phyloP scores from a whole-genome alignment of 2,113 vertebrate species.

The Vicugna pacos region DNA sequence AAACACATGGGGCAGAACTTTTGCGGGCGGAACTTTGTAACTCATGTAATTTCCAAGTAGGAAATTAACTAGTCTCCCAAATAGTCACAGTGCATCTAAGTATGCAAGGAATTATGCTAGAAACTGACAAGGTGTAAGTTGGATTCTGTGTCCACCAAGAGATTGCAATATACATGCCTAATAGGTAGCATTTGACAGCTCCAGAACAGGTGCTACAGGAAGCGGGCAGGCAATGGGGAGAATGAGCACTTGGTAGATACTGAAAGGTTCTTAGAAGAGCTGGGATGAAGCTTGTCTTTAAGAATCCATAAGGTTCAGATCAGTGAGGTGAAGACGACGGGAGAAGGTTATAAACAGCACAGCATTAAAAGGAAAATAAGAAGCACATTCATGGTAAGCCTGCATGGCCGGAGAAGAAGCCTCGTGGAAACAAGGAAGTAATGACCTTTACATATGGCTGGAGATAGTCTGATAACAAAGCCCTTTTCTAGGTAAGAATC shows the following conservation, averaged over 20 bases:
- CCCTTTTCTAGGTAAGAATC: neutral
- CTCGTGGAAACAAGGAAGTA: neutral
- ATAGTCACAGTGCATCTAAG: neutral
- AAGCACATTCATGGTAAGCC: neutral
- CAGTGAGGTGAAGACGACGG: neutral
- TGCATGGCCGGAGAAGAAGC: neutral
- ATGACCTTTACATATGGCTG: neutral
- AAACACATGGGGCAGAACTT: neutral
- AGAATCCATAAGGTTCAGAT: neutral
- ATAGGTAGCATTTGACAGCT: neutral
- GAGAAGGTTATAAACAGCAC: neutral
- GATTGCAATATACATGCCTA: neutral
- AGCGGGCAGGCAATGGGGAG: neutral
- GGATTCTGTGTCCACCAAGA: neutral
- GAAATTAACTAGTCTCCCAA: constrained; percentile 35
- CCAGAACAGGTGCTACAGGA: neutral
- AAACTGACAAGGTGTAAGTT: neutral
- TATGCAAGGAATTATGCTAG: neutral
- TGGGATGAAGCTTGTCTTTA: neutral
- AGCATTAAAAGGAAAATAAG: neutral
- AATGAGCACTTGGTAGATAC: neutral
- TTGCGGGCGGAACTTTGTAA: constrained; percentile 21
- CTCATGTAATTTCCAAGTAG: constrained; percentile 20
- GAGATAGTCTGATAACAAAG: neutral
- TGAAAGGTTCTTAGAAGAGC: neutral